Percentiles rank a stretch among this genome's conserved stretches.
These are phyloP conservation scores for Steatornis caripensis DNA, from an alignment of 2,113 vertebrate genomes.

Conservation along the genomic window DNA sequence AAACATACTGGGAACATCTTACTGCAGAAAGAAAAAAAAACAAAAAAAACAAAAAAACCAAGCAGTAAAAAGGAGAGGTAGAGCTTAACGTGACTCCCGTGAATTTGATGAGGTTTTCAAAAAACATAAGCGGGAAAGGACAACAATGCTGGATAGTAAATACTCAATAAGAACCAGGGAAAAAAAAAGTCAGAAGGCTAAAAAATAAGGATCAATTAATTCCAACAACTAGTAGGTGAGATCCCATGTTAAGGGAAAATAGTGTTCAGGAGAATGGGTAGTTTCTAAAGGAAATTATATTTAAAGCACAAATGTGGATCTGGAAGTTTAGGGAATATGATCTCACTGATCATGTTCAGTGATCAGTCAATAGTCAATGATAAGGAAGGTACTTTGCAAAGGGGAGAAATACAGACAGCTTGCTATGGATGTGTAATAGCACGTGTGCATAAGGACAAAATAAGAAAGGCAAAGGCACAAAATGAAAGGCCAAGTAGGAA, in stretches of 20 bases:
- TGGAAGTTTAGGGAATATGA: neutral
- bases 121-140: neutral
- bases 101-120: neutral
- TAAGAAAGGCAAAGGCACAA: neutral
- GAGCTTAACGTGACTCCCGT: neutral
- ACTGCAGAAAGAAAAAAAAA: neutral
- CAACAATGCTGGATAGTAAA: neutral
- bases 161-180: neutral
- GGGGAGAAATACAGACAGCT: neutral
- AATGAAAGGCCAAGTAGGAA: neutral
- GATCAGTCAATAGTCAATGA: neutral
- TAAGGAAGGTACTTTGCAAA: neutral
- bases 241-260: neutral
- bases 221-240: neutral
- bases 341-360: neutral
- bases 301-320: neutral
- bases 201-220: neutral
- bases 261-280: neutral
- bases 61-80: neutral
- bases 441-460: neutral
- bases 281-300: neutral
- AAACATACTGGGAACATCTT: neutral
- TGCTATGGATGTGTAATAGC: neutral
- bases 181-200: neutral
- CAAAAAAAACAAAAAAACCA: too few species aligned